Evolutionary conservation across 2,888 invertebrate genomes (phyloP).

Genomic region (Thelaira solivaga): DNA sequence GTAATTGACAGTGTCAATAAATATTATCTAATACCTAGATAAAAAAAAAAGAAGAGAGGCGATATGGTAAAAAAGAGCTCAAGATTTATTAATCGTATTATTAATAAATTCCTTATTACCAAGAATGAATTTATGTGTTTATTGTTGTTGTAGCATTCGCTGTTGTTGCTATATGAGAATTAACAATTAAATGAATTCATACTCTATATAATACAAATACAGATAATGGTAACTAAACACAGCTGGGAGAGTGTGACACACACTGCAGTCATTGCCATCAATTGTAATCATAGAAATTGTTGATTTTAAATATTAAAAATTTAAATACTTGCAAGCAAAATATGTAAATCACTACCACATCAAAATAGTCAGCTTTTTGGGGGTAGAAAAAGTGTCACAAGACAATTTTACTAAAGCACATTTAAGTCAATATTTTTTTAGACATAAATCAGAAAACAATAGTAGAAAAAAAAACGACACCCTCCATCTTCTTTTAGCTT

Average conservation of each 20-base stretch:
- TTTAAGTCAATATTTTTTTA: constrained; percentile 21
- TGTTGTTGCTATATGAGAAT: not conserved
- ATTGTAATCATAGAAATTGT: constrained; percentile 38
- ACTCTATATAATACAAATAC: constrained; percentile 35
- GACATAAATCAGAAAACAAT: constrained; percentile 21
- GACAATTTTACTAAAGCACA: not conserved
- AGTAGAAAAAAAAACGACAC: not conserved
- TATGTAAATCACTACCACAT: constrained; percentile 52
- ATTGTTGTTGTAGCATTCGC: not conserved
- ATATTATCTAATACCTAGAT: constrained; percentile 36
- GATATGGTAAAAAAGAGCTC: constrained; percentile 25
- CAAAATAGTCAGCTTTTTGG: too few species aligned
- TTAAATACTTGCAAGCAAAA: constrained; percentile 35
- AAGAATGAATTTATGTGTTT: too few species aligned
- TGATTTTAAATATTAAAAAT: constrained; percentile 57
- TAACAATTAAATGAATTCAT: too few species aligned
- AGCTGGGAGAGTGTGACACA: constrained; percentile 38
- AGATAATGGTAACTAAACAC: constrained; percentile 62
- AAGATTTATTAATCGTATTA: constrained; percentile 55
- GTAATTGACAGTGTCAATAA: constrained; percentile 35
- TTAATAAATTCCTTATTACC: constrained; percentile 53
- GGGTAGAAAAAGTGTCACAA: not conserved
- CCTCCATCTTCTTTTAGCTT: too few species aligned
- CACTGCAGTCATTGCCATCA: not conserved
- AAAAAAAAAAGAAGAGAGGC: not conserved